Conservation (phyloP, 2,797 vertebrate species). For the Girardinus metallicus region DNA sequence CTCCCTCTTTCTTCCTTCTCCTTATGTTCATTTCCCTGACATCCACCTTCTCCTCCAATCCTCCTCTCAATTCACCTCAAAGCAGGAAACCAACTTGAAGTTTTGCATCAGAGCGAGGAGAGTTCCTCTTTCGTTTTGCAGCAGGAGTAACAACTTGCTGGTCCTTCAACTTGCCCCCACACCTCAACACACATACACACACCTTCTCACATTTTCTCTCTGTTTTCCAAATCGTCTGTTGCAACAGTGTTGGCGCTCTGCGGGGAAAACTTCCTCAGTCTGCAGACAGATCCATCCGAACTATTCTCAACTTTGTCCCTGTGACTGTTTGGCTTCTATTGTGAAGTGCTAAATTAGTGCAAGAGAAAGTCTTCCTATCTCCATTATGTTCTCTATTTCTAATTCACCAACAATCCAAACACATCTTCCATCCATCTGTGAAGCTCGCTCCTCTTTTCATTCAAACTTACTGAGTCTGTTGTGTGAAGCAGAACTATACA, state of each 20-base stretch:
- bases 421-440: conserved; percentile 52
- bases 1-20: conserved; percentile 1
- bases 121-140: conserved; percentile 37
- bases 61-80: conserved; percentile 46
- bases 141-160: conserved; percentile 47
- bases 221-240: conserved; percentile 53
- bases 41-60: conserved; percentile 14
- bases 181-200: background rate
- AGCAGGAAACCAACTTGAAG: conserved; percentile 48
- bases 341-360: conserved; percentile 30
- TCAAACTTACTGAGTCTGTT: conserved; percentile 86
- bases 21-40: conserved; percentile 1
- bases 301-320: conserved; percentile 23
- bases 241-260: conserved; percentile 34
- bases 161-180: conserved; percentile 56
- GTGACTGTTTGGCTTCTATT: conserved; percentile 34
- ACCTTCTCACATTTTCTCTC: conserved; percentile 9
- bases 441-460: conserved; percentile 81
- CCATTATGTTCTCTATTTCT: conserved; percentile 12
- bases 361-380: conserved; percentile 20
- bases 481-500: conserved; percentile 85
- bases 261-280: conserved; percentile 30
- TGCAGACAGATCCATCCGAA: conserved; percentile 15
- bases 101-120: conserved; percentile 46
- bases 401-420: conserved; percentile 21